Conservation (phyloP, 2,888 invertebrate species). For the Micoletzkya japonica region DNA sequence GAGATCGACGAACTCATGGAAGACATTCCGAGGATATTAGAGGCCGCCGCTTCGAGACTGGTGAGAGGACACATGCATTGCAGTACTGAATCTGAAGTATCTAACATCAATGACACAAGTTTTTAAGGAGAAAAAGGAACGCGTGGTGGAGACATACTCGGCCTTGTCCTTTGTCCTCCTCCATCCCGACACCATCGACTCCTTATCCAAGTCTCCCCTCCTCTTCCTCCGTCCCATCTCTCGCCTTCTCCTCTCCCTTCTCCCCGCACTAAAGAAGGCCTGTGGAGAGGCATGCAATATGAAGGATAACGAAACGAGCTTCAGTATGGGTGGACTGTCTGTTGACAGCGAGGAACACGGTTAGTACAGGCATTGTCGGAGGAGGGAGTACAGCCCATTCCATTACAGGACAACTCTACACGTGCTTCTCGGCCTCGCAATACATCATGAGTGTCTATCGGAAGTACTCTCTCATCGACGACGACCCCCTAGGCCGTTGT, state of each 20-base stretch:
- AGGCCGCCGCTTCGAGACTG: not conserved
- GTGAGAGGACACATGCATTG: not conserved
- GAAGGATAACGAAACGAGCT: not conserved
- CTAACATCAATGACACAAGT: not conserved
- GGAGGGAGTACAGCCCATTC: no score
- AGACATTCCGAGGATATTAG: not conserved
- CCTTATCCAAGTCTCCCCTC: slow-evolving; percentile 20
- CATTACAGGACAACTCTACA: slow-evolving; percentile 17
- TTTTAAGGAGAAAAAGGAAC: not conserved
- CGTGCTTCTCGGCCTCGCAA: slow-evolving; percentile 15
- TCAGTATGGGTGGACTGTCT: slow-evolving; percentile 7
- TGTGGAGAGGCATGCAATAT: slow-evolving; percentile 10
- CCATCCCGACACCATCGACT: slow-evolving; percentile 6
- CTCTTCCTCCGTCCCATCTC: not conserved
- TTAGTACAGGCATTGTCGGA: not conserved
- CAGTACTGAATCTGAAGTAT: not conserved
- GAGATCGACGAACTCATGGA: slow-evolving; percentile 16
- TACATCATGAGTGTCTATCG: slow-evolving; percentile 2
- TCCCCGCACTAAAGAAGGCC: not conserved
- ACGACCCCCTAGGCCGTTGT: slow-evolving; percentile 5
- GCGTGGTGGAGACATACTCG: slow-evolving; percentile 3
- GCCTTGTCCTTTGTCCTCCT: slow-evolving; percentile 16
- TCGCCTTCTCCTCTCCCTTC: not conserved
- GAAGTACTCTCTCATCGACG: not conserved
- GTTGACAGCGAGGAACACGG: slow-evolving; percentile 21